These are phyloP conservation scores for Rhingia rostrata DNA, from an alignment of 2,888 invertebrate genomes.

Conservation along the genomic window DNA sequence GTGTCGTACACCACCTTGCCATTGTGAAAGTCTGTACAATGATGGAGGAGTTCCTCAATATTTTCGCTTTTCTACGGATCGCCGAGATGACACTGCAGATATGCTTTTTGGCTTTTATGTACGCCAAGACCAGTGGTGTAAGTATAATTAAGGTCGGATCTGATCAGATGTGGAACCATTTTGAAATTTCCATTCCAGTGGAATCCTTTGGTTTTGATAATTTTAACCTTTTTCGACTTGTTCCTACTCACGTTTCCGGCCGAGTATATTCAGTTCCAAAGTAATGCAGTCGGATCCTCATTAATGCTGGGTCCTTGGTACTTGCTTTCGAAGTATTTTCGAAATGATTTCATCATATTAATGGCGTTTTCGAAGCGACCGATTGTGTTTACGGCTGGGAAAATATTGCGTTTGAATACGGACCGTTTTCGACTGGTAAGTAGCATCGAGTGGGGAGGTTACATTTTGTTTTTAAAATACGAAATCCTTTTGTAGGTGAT, in stretches of 20 bases:
- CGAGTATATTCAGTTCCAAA: conserved; percentile 39
- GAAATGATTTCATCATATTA: conserved; percentile 66
- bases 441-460: neutral
- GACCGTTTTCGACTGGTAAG: conserved; percentile 56
- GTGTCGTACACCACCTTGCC: conserved; percentile 75
- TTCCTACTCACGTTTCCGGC: conserved; percentile 45
- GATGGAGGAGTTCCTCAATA: conserved; percentile 53
- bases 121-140: conserved; percentile 31
- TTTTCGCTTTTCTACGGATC: conserved; percentile 43
- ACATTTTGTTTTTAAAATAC: neutral
- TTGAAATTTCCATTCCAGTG: neutral
- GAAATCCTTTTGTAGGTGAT: conserved; percentile 16
- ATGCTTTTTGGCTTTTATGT: conserved; percentile 52
- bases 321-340: conserved; percentile 61
- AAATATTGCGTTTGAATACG: conserved; percentile 65
- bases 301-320: conserved; percentile 69
- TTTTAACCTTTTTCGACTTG: conserved; percentile 27
- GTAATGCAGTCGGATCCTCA: conserved; percentile 56
- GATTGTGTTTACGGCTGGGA: conserved; percentile 69
- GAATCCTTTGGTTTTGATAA: neutral
- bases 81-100: conserved; percentile 45
- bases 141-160: neutral
- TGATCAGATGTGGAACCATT: neutral
- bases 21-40: conserved; percentile 74
- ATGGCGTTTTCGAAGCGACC: conserved; percentile 52